Evolutionary conservation across 2,113 vertebrate species (phyloP).

Genomic region (Hippolais icterina): DNA sequence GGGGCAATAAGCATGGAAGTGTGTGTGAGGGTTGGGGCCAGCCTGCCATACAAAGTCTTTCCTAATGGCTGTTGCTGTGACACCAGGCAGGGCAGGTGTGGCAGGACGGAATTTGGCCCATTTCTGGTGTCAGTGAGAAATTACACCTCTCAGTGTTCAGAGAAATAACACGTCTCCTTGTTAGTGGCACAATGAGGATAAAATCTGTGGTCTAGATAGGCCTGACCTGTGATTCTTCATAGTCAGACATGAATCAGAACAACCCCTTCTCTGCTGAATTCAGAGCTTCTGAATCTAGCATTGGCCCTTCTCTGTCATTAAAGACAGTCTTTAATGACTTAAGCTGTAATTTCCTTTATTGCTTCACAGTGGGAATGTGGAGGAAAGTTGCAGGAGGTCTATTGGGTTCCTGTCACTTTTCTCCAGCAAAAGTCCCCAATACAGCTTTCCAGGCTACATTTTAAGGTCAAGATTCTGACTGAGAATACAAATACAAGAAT

Average conservation of each 20-base stretch:
- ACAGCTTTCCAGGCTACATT: neutral
- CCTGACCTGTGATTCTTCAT: neutral
- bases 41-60: neutral
- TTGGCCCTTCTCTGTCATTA: neutral
- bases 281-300: neutral
- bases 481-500: neutral
- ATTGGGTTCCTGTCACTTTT: neutral
- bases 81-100: neutral
- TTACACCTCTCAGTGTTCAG: neutral
- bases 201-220: neutral
- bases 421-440: neutral
- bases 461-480: neutral
- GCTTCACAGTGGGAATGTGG: neutral
- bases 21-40: neutral
- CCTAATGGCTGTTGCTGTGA: neutral
- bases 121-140: neutral
- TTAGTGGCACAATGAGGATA: neutral
- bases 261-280: neutral
- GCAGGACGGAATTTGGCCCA: neutral
- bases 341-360: neutral
- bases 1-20: fast-evolving
- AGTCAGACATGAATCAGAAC: fast-evolving
- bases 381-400: neutral
- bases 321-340: neutral
- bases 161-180: neutral